Evolutionary conservation across 2,888 invertebrate genomes (phyloP), one percentile per base, ranked within the genome.

Genomic region (Sinohyriopsis cumingii): DNA sequence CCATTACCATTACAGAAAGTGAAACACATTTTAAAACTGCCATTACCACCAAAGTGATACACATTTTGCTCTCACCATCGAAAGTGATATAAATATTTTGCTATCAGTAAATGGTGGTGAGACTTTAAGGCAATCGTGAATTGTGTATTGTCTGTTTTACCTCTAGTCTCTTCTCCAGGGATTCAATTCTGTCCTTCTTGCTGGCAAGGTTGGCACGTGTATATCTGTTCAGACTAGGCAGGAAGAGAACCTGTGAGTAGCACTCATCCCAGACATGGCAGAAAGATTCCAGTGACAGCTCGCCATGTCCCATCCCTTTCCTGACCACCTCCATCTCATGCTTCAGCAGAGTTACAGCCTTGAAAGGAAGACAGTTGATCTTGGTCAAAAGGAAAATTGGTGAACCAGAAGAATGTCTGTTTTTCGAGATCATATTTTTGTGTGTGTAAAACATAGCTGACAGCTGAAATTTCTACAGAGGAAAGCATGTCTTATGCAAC

Each of bases 211-310:
- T 97, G 2, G 98, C 97, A 71, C 98, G 93, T 0, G 98, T 98
- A 87, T 97, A 99, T 73, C 96, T 93, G 89, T 95, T 95, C 91
- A 97, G 96, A 63, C 95, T 94, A 0, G 98, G 98, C 72, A 99
- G 91, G 89, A 95, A 99, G 45, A 99, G 92, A 9, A 95, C 94
- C 92, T 97, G 96, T 0, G 95, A 94, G 65, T 97, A 92, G 90
- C 98, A 98, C 91, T 99, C 98, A 88, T 97, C 96, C 98, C 98
- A 99, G 59, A 98, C 97, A 91, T 97, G 96, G 33, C 82, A 81
- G 88, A 97, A 98, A 0, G 96, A 95, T 80, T 98, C 98, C 63
- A 95, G 91, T 1, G 96, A 94, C 62, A 99, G 92, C 56, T 98
- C 98, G 0, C 98, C 98, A 87, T 99, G 98, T 0, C 94, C 94